Evolutionary conservation across 2,113 vertebrate species (phyloP).

Genomic region (Lathamus discolor): DNA sequence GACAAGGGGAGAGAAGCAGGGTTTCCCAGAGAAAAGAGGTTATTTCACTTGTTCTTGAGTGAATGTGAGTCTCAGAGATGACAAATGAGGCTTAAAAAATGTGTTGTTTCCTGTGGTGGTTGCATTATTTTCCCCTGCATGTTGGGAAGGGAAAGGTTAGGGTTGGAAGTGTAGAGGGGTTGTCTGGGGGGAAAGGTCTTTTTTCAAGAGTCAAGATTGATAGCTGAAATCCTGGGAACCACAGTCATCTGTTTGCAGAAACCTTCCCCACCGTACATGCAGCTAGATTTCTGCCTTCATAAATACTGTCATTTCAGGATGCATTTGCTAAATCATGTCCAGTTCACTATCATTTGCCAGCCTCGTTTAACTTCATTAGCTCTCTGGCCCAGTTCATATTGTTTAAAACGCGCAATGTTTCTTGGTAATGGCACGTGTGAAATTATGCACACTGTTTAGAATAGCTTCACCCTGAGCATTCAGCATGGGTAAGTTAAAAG

Average conservation of each 20-base stretch:
- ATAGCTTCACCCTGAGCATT: not conserved
- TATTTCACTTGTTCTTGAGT: not conserved
- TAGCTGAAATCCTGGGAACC: not conserved
- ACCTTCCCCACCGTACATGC: not conserved
- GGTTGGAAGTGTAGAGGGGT: not conserved
- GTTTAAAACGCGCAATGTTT: conserved; percentile 22
- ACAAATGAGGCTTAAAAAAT: not conserved
- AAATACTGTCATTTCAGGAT: conserved; percentile 54
- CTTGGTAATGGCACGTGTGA: conserved; percentile 2
- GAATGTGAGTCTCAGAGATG: not conserved
- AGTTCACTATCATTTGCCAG: conserved; percentile 42
- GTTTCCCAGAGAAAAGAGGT: not conserved
- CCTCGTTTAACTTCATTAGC: not conserved
- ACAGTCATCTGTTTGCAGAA: not conserved
- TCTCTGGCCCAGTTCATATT: not conserved
- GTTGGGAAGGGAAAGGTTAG: not conserved
- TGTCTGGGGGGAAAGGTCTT: not conserved
- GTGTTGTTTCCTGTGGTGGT: not conserved
- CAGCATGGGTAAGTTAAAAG: not conserved
- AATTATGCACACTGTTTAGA: conserved; percentile 1
- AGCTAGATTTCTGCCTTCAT: conserved; percentile 20
- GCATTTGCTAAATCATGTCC: conserved; percentile 32
- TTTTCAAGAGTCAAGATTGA: not conserved
- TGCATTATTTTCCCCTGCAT: not conserved
- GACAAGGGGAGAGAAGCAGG: not conserved